Base-by-base conservation (phyloP, 2,888 invertebrate genomes). In the Amaurobius ferox region DNA sequence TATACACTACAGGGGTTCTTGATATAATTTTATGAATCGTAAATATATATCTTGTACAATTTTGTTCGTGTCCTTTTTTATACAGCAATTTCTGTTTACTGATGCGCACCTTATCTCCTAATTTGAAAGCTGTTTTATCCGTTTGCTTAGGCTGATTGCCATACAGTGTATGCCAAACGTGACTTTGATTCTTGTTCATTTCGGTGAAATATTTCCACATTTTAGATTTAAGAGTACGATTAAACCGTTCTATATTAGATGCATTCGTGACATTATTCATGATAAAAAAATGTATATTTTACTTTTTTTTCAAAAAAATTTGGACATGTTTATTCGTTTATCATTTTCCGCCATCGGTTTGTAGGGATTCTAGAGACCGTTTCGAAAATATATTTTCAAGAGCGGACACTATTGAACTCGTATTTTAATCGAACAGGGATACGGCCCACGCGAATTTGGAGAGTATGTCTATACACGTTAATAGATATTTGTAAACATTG, bases 221-320 rank as follows among this genome's bases (percentile, higher is more conserved):
- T 44, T 67, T 89, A 29, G 88, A 88, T 87, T 90, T 90, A 16
- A 91, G 48, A 13, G 90, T 91, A 76, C 90, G 62, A 86, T 90
- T 90, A 13, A 90, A 90, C 7, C 91, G 72, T 88, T 91, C 91
- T 1, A 90, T 89, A 1, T 90, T 85, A 1, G 88, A 86, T 0
- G 90, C 90, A 87, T 91, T 91, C 2, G 89, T 89, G 44, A 89
- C 88, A 87, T 89, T 89, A 13, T 89, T 77, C 0, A 90, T 89
- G 1, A 88, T 89, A 40, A 90, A 89, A 87, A 88, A 90, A 55
- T 88, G 28, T 9, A 89, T 70, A 3, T 88, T 83, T 29, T 89
- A 76, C 29, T 86, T n/a, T n/a, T n/a, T 30, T n/a, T 86, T 86
- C 26, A 89, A 70, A 48, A 87, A 86, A 0, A 76, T 67, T 74